These are phyloP conservation scores for Chesias legatella DNA, from an alignment of 2,888 invertebrate genomes.

Conservation along the genomic window DNA sequence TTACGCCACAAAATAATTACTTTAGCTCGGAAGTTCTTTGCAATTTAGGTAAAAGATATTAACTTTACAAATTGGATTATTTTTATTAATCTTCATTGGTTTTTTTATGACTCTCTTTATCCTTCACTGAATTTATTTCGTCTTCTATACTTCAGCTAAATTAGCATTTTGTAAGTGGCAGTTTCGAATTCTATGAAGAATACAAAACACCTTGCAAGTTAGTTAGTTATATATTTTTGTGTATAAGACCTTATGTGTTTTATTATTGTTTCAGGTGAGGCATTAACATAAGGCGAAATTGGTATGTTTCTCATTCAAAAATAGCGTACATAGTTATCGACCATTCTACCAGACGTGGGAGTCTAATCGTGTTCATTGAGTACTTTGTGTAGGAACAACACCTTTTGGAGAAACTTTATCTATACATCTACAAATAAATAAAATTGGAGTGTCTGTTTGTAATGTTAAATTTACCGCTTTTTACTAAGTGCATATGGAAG, in stretches of 20 bases:
- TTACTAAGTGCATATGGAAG: too few species aligned
- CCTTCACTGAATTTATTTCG: conserved; percentile 10
- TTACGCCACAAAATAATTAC: conserved; percentile 5
- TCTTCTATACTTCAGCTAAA: too few species aligned
- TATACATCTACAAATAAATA: too few species aligned
- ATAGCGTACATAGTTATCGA: conserved; percentile 1
- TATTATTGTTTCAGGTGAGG: conserved; percentile 52
- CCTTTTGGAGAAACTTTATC: too few species aligned
- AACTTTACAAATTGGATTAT: conserved; percentile 5
- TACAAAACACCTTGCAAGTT: too few species aligned
- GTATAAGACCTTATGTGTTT: conserved; percentile 6
- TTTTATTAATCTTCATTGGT: conserved; percentile 9
- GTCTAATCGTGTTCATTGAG: conserved; percentile 19
- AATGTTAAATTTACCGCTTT: too few species aligned
- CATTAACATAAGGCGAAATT: conserved; percentile 21
- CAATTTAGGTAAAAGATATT: not conserved
- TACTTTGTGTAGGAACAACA: too few species aligned
- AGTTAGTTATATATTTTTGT: too few species aligned
- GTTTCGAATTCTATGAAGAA: too few species aligned
- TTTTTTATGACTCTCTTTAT: not conserved
- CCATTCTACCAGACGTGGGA: conserved; percentile 20
- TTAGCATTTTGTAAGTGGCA: too few species aligned
- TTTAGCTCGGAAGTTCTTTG: not conserved
- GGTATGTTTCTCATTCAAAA: conserved; percentile 23
- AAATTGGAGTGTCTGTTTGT: too few species aligned